phyloP scores from a whole-genome alignment of 2,888 invertebrate genomes.

The Drosophila nr. perissopoda region DNA sequence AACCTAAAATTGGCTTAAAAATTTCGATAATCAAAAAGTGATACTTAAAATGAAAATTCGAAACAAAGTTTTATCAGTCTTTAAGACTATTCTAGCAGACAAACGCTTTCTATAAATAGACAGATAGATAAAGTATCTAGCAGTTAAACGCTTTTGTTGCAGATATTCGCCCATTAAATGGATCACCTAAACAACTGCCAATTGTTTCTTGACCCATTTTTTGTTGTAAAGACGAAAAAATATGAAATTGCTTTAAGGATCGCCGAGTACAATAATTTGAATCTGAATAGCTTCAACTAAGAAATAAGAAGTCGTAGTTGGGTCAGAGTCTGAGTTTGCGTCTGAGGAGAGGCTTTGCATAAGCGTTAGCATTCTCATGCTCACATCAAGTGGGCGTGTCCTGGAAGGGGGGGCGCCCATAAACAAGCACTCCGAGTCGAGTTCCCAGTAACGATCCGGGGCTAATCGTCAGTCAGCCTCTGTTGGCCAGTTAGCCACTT shows the following conservation, averaged over 20 bases:
- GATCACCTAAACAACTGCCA: not conserved
- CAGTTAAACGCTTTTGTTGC: not conserved
- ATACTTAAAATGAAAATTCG: not conserved
- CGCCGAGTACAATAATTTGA: slow-evolving; percentile 10
- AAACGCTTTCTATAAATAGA: not conserved
- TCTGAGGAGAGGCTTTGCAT: slow-evolving; percentile 25
- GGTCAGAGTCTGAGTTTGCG: not conserved
- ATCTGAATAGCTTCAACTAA: slow-evolving; percentile 12
- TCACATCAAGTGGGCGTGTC: slow-evolving; percentile 67
- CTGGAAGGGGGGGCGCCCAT: slow-evolving; percentile 60
- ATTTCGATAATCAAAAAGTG: not conserved
- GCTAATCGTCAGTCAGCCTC: slow-evolving; percentile 67
- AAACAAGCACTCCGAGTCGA: slow-evolving; percentile 68
- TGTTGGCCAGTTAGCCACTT: slow-evolving; percentile 63
- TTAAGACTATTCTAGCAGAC: not conserved
- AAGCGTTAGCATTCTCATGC: slow-evolving; percentile 44
- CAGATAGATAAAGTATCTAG: not conserved
- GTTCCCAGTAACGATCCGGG: slow-evolving; percentile 75
- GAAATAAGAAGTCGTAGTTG: slow-evolving; percentile 1
- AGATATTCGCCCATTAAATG: not conserved
- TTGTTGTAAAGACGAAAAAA: not conserved
- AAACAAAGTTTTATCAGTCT: not conserved
- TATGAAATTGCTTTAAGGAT: slow-evolving; percentile 8
- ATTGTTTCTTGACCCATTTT: slow-evolving; percentile 15
- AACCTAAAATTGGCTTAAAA: not conserved